Conservation (phyloP, 64 coral and sea anemone genomes). For the Montipora sp. region DNA sequence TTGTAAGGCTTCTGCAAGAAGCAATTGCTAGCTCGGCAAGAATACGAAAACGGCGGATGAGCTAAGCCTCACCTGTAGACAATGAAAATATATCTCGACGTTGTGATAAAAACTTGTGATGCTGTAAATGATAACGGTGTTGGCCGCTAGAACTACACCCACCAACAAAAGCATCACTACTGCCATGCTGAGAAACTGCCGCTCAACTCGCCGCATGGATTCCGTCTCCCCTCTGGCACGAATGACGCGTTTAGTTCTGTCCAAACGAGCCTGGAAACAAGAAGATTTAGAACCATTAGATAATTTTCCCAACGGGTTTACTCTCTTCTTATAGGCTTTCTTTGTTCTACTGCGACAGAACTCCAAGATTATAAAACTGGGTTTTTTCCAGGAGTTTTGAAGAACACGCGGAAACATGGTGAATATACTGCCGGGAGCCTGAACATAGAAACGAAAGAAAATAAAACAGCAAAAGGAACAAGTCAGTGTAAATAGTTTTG, state of each 20-base stretch:
- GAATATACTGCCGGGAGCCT: no score
- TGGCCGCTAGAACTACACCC: conserved; percentile 68
- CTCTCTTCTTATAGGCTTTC: no score
- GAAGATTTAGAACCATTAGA: neutral
- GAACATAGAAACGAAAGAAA: no score
- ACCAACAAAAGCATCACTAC: conserved; percentile 66
- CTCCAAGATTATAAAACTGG: no score
- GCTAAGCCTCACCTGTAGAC: conserved; percentile 73
- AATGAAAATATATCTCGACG: conserved; percentile 80
- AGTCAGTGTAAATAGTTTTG: no score
- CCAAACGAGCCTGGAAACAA: conserved; percentile 67
- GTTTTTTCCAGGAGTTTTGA: no score
- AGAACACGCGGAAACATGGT: no score
- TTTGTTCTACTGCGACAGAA: no score
- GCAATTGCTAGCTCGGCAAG: no score
- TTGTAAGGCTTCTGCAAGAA: no score
- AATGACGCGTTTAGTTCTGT: conserved; percentile 63
- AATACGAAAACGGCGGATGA: neutral
- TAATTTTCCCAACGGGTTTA: neutral
- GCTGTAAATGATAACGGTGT: conserved; percentile 63
- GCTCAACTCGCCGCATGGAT: conserved; percentile 77
- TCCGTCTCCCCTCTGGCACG: conserved; percentile 73
- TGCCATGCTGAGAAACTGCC: conserved; percentile 89
- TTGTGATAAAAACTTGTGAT: conserved; percentile 51
- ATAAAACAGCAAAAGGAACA: no score